Conservation (phyloP, 2,797 vertebrate genomes). For the Chrysolophus pictus region DNA sequence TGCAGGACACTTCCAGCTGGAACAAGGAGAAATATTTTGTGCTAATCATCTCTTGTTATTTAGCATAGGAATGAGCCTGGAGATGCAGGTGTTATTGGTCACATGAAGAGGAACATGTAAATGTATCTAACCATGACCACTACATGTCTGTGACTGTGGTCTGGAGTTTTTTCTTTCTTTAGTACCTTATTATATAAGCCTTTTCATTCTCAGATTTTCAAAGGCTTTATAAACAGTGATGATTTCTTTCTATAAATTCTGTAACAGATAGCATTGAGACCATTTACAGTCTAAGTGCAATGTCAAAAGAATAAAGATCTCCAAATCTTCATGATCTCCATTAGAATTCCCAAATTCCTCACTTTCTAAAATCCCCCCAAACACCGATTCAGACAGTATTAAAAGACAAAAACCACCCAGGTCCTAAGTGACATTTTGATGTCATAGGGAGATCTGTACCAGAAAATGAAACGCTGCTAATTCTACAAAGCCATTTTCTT, state of each 20-base stretch:
- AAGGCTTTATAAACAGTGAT: background rate
- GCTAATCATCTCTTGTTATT: background rate
- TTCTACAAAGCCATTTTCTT: slow-evolving; percentile 54
- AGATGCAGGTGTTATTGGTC: background rate
- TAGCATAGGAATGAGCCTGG: background rate
- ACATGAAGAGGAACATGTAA: background rate
- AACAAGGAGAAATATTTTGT: background rate
- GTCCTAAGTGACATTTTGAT: background rate
- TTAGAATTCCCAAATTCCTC: background rate
- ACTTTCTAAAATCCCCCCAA: background rate
- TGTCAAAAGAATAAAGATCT: background rate
- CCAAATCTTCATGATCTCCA: background rate
- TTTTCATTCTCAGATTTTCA: background rate
- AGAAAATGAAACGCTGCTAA: slow-evolving; percentile 42
- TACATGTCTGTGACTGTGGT: background rate
- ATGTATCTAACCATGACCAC: background rate
- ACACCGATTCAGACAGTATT: background rate
- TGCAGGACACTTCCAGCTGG: background rate
- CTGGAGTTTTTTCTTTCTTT: background rate
- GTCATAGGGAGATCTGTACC: background rate
- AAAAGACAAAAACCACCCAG: background rate
- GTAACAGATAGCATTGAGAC: accelerated
- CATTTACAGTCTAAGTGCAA: background rate
- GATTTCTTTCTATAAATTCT: background rate
- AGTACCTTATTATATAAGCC: background rate